Evolutionary conservation across 2,797 vertebrate genomes (phyloP), one percentile per base, ranked within the genome.

Genomic region (Rhadinocentrus ornatus): DNA sequence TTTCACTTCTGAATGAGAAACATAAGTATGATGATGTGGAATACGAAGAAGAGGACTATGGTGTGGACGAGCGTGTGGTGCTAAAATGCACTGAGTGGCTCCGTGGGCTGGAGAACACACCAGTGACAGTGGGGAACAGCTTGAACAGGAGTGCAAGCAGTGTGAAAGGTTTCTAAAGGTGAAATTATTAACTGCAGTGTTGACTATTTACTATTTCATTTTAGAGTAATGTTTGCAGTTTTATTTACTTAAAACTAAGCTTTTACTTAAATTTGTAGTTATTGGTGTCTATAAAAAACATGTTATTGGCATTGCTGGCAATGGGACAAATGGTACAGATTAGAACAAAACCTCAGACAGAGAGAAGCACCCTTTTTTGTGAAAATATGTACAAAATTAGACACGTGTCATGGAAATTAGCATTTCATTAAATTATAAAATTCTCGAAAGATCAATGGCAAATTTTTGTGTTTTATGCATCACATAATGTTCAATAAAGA

Each of bases 61-160:
- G 66, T 0, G 69, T 86, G 46, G 95, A 96, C 60, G 93, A 96
- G 63, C 90, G 81, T 0, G 91, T 96, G 86, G 87, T 95, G 75
- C 88, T 95, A 32, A 96, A 93, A 66, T 97, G 96, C 75, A 95
- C 93, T 0, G 96, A 96, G 85, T 97, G 96, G 96, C 93, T 97
- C 46, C 93, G 93, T 1, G 96, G 96, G 13, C 86, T 97, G 80
- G 95, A 97, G 76, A 94, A 83, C 44, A 91, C 90, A 1, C 93
- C 91, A 0, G 83, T 91, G 1, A 82, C 77, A 0, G 54, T 73
- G 39, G 78, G 77, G 9, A 84, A 68, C 46, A 32, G 46, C 29
- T 22, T 60, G 41, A 75, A 20, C 9, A 83, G 83, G 74, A 75
- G 61, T 4, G 12, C 16, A 4, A 59, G 70, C 6, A 31, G 70